Percentiles rank a stretch among this genome's conserved stretches.
Conservation (phyloP, 2,797 vertebrate genomes). For the Schizopygopsis pylzovi region DNA sequence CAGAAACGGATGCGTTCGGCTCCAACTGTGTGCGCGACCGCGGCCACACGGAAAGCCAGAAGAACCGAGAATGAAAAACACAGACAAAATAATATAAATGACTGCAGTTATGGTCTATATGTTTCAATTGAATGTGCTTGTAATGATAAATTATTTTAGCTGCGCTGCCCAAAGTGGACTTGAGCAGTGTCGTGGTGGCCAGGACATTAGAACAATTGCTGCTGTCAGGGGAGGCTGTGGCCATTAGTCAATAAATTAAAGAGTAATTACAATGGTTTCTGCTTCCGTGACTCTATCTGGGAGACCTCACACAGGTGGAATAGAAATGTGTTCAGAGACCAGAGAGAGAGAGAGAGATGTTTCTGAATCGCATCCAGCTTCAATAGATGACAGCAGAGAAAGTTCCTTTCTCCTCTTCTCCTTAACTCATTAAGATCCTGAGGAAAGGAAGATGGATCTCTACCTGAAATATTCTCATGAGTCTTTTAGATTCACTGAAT, state of each 20-base stretch:
- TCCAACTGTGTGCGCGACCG: background rate
- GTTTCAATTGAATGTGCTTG: conserved; percentile 86
- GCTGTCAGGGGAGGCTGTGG: conserved; percentile 83
- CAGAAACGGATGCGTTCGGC: background rate
- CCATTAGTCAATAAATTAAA: conserved; percentile 90
- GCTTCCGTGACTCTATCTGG: conserved; percentile 86
- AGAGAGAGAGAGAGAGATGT: conserved; percentile 34
- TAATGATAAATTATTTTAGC: conserved; percentile 87
- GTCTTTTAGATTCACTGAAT: background rate
- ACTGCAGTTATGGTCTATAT: conserved; percentile 84
- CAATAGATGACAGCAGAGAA: conserved; percentile 18
- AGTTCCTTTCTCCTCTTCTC: conserved; percentile 1
- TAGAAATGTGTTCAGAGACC: conserved; percentile 76
- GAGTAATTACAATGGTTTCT: conserved; percentile 84
- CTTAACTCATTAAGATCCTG: conserved; percentile 15
- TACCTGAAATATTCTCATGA: background rate
- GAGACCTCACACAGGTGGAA: conserved; percentile 83
- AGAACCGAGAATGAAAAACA: conserved; percentile 59
- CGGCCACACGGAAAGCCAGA: background rate
- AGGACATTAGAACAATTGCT: conserved; percentile 82
- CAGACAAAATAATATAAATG: conserved; percentile 84
- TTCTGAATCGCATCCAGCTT: conserved; percentile 48
- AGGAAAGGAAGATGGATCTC: conserved; percentile 4
- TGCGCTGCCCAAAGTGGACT: conserved; percentile 82
- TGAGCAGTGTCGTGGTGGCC: conserved; percentile 57